Conservation (phyloP, 2,113 vertebrate species). For the Micromys minutus region DNA sequence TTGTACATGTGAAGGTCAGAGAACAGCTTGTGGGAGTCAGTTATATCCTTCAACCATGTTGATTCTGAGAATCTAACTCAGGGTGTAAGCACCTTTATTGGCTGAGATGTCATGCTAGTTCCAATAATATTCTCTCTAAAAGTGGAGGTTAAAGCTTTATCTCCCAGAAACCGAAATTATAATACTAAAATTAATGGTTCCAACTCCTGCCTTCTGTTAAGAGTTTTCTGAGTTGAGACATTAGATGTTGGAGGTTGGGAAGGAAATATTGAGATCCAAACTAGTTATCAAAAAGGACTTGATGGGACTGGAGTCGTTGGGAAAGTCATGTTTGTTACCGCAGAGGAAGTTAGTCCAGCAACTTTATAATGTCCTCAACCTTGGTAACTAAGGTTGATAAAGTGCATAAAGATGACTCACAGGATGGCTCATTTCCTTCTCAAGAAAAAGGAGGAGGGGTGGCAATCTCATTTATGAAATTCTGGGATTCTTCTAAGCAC, state of each 20-base stretch:
- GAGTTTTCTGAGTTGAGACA: background rate
- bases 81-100: background rate
- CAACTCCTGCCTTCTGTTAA: background rate
- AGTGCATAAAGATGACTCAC: background rate
- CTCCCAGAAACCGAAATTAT: background rate
- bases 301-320: background rate
- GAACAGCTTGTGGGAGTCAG: background rate
- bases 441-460: background rate
- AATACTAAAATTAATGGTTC: background rate
- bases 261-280: background rate
- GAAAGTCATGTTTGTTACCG: background rate
- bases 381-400: background rate
- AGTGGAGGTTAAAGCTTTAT: background rate
- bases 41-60: background rate
- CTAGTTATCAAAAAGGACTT: background rate
- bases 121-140: background rate
- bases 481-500: background rate
- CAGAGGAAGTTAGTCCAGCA: background rate
- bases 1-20: background rate
- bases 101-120: background rate
- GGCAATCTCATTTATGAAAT: background rate
- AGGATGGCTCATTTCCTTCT: background rate
- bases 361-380: background rate
- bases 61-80: background rate
- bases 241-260: too few relatives aligned